Conservation (phyloP, 2,797 vertebrate genomes). For the Loriculus beryllinus region DNA sequence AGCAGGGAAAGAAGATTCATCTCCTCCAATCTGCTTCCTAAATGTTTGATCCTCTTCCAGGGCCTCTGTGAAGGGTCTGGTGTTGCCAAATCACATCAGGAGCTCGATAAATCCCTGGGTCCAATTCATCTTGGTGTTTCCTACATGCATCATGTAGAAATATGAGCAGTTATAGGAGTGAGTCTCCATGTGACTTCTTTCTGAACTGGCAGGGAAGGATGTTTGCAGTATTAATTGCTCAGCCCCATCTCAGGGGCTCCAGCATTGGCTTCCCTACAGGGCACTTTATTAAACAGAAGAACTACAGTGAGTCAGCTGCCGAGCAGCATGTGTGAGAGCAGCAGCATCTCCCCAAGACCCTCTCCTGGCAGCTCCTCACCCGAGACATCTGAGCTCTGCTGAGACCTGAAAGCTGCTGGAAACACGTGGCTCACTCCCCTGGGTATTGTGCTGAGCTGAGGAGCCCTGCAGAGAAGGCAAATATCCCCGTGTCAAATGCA, state of each 20-base stretch:
- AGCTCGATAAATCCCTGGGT: neutral
- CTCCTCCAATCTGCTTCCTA: neutral
- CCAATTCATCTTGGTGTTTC: neutral
- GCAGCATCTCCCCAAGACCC: neutral
- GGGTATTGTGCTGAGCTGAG: neutral
- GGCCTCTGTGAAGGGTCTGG: neutral
- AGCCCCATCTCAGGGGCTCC: neutral
- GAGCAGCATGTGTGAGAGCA: neutral
- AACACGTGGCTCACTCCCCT: neutral
- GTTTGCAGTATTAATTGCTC: slow-evolving; percentile 16
- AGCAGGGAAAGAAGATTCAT: neutral
- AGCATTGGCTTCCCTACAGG: slow-evolving; percentile 8
- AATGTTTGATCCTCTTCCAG: slow-evolving; percentile 26
- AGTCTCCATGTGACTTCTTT: neutral
- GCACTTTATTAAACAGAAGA: slow-evolving; percentile 3
- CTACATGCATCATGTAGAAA: neutral
- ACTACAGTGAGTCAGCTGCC: neutral
- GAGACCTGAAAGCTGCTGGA: neutral
- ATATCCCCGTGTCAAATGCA: neutral
- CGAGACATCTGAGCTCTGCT: neutral
- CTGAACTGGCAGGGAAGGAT: neutral
- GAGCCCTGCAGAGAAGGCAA: neutral
- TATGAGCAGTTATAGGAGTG: neutral
- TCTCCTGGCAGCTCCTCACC: neutral
- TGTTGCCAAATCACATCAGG: neutral